Base-by-base conservation (phyloP, 53 echinoderm and acorn worm species). In the Holothuria leucospilota region DNA sequence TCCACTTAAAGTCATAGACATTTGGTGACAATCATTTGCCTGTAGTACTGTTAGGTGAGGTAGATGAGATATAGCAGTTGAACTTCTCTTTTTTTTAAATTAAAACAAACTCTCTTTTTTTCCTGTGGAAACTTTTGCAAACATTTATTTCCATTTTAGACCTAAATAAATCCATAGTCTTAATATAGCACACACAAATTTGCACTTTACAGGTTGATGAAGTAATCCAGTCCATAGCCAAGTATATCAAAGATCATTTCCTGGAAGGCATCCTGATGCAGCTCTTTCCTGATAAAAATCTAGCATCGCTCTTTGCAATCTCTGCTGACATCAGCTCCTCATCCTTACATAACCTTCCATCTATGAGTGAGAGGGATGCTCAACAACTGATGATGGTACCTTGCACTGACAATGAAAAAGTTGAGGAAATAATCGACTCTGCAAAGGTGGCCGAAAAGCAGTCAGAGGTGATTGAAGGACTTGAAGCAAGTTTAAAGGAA, bases 171-270 rank as follows among this genome's bases (percentile, higher is more conserved):
- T 56, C 14, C 56, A 56, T 56, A 9, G 16, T 18, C 56, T 56
- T 16, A 4, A 1, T 18, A 16, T 16, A 56, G 15, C 13, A 15
- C 18, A 7, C 18, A 56, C 18, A 14, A 40, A 13, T 72, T 41
- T 72, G 11, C 61, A 10, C 11, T 18, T n/a, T n/a, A n/a, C 62
- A 80, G 80, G 80, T 59, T 21, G 62, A 80, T 15, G 20, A 27
- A 2, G 34, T 80, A 27, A 59, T 59, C 38, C 28, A 29, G 20
- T 26, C 56, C 58, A 34, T 80, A 3, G 80, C 61, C 60, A 59
- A 80, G 61, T 80, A 80, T 20, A 58, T 80, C 28, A 58, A 80
- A 59, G 80, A 80, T 34, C 80, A 80, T 60, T 80, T 80, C 38
- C 56, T 80, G 80, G 80, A 80, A 20, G 39, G 61, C 6, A 80